Base-by-base conservation (phyloP, 1,140 invertebrate species). In the Drosophila repleta region DNA sequence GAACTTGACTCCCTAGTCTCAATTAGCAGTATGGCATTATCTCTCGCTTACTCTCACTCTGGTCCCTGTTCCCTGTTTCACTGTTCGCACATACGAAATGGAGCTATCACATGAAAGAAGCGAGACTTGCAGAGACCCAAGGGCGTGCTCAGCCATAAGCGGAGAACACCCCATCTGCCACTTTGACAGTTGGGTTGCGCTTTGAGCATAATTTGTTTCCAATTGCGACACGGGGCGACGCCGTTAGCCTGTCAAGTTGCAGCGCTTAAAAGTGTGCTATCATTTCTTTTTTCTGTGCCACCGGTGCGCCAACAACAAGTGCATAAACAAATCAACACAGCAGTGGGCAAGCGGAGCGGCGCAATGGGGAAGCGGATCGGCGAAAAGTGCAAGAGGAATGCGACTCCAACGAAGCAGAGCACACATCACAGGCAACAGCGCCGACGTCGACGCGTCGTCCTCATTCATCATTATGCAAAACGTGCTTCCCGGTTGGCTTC, bases 391-490 rank as follows among this genome's bases (percentile, higher is more conserved):
- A 56, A 55, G 18, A 24, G 43, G 48, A 62, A 67, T 37, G 66
- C 65, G 15, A 53, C 76, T 75, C 32, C 8, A 60, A 39, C 70
- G 77, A 69, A 68, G 26, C 21, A 43, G n/a, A 65, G 20, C 76
- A 71, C 77, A 56, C 76, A 41, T n/a, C 24, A 62, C 77, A 81
- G 68, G 74, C 81, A 74, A 73, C 65, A 67, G 51, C 69, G 55
- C 58, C 45, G 21, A 5, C 71, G 69, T 56, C 48, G 57, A 74
- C 79, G 63, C 81, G 65, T 77, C 82, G 74, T 76, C 79, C 75
- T 83, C 83, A 83, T 87, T 87, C 82, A 87, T 87, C 82, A 87
- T 87, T 87, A 87, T 88, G 83, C 83, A 87, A 88, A 87, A 87
- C 83, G 83, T 87, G 83, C 76, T 79, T 65, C 76, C 66, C 72